Percentiles rank a stretch among this genome's conserved stretches.
Conservation (phyloP, 2,888 invertebrate genomes). For the Drosophila robusta region DNA sequence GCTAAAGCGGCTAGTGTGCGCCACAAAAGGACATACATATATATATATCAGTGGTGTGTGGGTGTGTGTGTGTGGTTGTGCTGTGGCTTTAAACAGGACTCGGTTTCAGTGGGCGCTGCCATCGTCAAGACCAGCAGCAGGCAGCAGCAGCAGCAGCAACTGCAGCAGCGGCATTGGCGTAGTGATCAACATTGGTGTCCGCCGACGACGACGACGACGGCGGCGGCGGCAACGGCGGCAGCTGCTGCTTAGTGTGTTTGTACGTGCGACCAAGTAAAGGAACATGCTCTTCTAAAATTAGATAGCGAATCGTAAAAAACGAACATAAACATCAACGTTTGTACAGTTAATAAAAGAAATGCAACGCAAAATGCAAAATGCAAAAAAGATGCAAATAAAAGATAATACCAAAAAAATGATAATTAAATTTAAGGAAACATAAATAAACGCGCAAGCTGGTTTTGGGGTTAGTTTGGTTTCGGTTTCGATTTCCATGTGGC, state of each 20-base stretch:
- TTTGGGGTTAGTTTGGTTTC: not conserved
- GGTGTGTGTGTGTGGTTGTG: slow-evolving; percentile 15
- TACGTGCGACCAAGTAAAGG: slow-evolving; percentile 86
- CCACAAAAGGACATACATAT: not conserved
- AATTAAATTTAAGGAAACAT: not conserved
- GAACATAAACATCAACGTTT: slow-evolving; percentile 58
- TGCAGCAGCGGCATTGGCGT: slow-evolving; percentile 27
- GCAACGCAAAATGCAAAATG: slow-evolving; percentile 12
- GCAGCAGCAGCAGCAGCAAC: slow-evolving; percentile 18
- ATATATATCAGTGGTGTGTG: not conserved
- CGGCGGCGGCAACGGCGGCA: slow-evolving; percentile 25
- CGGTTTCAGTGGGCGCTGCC: slow-evolving; percentile 34
- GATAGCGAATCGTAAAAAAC: slow-evolving; percentile 66
- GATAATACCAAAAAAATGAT: not conserved
- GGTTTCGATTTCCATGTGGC: not conserved
- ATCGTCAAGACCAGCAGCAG: slow-evolving; percentile 29
- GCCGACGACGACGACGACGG: slow-evolving; percentile 16
- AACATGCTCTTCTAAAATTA: slow-evolving; percentile 86
- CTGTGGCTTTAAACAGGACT: slow-evolving; percentile 15
- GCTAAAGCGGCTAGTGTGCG: not conserved
- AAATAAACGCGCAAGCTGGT: slow-evolving; percentile 6
- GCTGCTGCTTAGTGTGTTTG: slow-evolving; percentile 63
- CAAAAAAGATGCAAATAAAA: not conserved
- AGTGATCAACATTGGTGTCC: slow-evolving; percentile 51
- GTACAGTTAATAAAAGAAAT: slow-evolving; percentile 27